Percentiles rank a stretch among this genome's conserved stretches.
Conservation (phyloP, 1,140 invertebrate species). For the Neuroterus valhalla region DNA sequence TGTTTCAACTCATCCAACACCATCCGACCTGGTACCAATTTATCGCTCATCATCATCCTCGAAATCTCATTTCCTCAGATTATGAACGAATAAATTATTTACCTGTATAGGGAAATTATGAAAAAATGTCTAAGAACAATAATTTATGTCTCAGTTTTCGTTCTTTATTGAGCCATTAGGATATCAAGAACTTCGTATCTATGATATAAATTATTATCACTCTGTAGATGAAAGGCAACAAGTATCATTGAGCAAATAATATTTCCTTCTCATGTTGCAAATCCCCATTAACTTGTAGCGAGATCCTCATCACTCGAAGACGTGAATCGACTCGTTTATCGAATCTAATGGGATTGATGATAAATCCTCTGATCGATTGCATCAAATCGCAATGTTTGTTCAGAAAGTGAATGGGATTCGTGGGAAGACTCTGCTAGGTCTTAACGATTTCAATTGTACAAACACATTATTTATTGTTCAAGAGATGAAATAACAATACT, state of each 20-base stretch:
- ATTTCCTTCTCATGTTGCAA: background rate
- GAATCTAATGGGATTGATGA: constrained; percentile 12
- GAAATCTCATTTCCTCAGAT: no score
- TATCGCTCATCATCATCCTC: no score
- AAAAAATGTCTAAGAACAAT: no score
- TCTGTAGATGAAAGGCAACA: constrained; percentile 17
- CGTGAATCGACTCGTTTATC: constrained; percentile 20
- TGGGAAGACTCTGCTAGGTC: constrained; percentile 6
- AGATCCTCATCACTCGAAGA: constrained; percentile 18
- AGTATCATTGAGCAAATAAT: background rate
- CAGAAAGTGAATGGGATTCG: constrained; percentile 22
- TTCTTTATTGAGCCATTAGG: no score
- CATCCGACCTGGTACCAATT: no score
- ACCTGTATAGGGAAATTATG: no score
- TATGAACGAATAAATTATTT: no score
- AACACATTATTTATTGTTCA: constrained; percentile 3
- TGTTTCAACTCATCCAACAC: no score
- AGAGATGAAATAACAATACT: background rate
- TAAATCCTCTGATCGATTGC: constrained; percentile 3
- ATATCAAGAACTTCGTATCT: no score
- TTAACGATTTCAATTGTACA: constrained; percentile 15
- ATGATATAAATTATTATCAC: no score
- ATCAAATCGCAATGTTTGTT: constrained; percentile 17
- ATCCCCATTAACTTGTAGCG: constrained; percentile 5
- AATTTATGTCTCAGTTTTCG: no score